Evolutionary conservation across 2,797 vertebrate genomes (phyloP).

Genomic region (Eupleurogrammus muticus): DNA sequence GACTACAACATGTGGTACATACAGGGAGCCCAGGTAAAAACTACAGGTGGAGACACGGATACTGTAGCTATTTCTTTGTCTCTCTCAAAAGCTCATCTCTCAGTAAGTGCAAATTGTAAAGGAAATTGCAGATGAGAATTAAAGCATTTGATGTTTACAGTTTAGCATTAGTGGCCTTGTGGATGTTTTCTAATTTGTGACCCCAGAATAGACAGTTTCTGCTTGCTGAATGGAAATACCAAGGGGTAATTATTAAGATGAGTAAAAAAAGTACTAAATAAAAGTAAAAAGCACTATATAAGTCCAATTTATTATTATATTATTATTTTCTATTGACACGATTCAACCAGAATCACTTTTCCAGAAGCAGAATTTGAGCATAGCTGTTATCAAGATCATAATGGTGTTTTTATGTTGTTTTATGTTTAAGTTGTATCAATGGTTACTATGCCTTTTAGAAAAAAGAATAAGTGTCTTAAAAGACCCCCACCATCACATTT

Average conservation of each 20-base stretch:
- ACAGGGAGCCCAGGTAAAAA: no score
- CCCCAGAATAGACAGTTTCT: conserved; percentile 45
- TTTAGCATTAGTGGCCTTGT: conserved; percentile 24
- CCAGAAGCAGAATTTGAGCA: background rate
- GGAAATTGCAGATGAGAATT: background rate
- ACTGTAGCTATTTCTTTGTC: background rate
- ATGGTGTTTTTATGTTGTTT: background rate
- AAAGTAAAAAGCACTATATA: no score
- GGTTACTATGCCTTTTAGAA: no score
- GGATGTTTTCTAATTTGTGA: conserved; percentile 39
- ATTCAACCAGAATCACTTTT: no score
- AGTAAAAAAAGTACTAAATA: no score
- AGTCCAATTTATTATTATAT: no score
- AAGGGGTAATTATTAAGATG: no score
- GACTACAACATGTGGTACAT: conserved; percentile 37
- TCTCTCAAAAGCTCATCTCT: background rate
- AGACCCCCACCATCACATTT: no score
- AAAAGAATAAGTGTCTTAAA: no score
- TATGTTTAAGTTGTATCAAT: no score
- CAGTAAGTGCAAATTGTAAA: background rate
- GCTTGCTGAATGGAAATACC: conserved; percentile 52
- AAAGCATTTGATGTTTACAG: conserved; percentile 21
- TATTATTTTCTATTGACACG: no score
- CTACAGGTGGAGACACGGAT: background rate
- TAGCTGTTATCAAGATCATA: background rate